Evolutionary conservation across 1,140 invertebrate species (phyloP).

Genomic region (Eumaeus atala): DNA sequence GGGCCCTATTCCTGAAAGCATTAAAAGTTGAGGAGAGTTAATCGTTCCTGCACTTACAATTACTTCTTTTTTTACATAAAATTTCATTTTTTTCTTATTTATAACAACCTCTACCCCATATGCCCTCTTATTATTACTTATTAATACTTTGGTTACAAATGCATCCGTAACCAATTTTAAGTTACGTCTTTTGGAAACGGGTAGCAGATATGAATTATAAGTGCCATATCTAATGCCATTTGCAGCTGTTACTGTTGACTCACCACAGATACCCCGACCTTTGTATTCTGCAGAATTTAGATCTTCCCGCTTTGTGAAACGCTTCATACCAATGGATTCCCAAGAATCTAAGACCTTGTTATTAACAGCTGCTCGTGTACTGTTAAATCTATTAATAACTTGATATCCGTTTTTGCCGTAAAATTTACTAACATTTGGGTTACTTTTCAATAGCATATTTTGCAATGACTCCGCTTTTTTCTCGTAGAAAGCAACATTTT

Average conservation of each 20-base stretch:
- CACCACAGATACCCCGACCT: constrained; percentile 32
- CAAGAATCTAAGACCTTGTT: constrained; percentile 52
- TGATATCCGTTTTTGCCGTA: constrained; percentile 39
- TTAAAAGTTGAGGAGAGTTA: constrained; percentile 70
- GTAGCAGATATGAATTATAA: constrained; percentile 75
- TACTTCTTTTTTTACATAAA: constrained; percentile 66
- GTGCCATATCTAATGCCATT: constrained; percentile 77
- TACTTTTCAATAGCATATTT: constrained; percentile 25
- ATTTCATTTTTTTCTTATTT: constrained; percentile 30
- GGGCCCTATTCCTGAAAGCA: constrained; percentile 63
- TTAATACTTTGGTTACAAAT: constrained; percentile 66
- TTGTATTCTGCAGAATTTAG: constrained; percentile 29
- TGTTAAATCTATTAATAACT: constrained; percentile 38
- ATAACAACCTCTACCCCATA: constrained; percentile 48
- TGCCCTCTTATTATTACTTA: constrained; percentile 36
- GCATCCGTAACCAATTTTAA: constrained; percentile 78
- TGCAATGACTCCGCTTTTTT: constrained; percentile 44
- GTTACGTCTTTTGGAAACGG: constrained; percentile 76
- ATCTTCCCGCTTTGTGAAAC: constrained; percentile 37
- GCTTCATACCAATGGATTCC: constrained; percentile 39
- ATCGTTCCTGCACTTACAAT: constrained; percentile 71
- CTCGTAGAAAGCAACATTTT: constrained; percentile 32
- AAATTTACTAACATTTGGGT: constrained; percentile 22
- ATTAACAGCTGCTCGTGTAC: constrained; percentile 27
- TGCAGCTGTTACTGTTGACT: constrained; percentile 46